Evolutionary conservation across 2,888 invertebrate species (phyloP), one percentile per base, ranked within the genome.

Genomic region (Stenotaenia linearis): DNA sequence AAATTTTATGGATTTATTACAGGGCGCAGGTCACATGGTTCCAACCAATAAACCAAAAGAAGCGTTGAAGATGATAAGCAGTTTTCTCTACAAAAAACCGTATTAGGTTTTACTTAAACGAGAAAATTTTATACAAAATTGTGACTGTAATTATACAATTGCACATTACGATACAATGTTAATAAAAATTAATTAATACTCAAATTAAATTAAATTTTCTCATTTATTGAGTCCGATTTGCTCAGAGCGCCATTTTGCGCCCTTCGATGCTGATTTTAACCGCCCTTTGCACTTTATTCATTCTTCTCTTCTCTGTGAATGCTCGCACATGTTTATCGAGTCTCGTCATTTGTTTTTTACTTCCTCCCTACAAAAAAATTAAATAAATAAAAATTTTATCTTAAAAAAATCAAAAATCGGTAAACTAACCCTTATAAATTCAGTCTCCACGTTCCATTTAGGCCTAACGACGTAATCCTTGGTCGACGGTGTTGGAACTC

Each of bases 381-480:
- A 61, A 28, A 80, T 75, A 25, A 78, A 25, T 30, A 79, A 21
- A 7, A n/a, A 25, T 15, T 79, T 37, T 21, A 3, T 80, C 61
- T 76, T 80, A 77, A 37, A 25, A 79, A 56, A 56, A 50, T 40
- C 28, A 3, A 56, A 21, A n/a, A n/a, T n/a, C n/a, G n/a, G n/a
- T n/a, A 9, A 61, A 61, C 82, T 80, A 75, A 83, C 83, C 80
- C 81, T 82, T 18, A 35, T 74, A 35, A 96, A 92, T 87, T 96
- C 96, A 75, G 93, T 90, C 84, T 97, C 97, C 81, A 92, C 90
- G 82, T 92, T 93, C 90, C 95, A 96, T 86, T 93, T 94, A 15
- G 99, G 98, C 77, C 99, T 89, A 83, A 94, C 92, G 78, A 98
- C 93, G 87, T 99, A 99, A 87, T 98, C 98, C 88, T 96, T 98